These are phyloP conservation scores for Magallana nippona DNA, from an alignment of 2,888 invertebrate species.

Conservation along the genomic window DNA sequence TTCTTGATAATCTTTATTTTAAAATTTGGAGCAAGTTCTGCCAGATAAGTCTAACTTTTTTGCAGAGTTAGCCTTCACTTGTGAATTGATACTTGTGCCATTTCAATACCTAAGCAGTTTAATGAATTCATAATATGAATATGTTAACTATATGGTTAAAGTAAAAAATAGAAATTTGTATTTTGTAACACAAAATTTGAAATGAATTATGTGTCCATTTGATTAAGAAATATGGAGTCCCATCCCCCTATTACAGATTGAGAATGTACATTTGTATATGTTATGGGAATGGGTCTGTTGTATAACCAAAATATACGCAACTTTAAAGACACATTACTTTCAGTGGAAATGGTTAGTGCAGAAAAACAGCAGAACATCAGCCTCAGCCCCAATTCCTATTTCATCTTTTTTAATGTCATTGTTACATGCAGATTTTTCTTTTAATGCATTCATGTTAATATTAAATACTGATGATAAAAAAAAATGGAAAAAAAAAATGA, in stretches of 20 bases:
- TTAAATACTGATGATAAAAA: slow-evolving; percentile 26
- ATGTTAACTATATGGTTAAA: not conserved
- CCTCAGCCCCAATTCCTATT: not conserved
- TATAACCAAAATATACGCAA: not conserved
- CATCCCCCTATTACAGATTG: not conserved
- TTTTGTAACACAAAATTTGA: not conserved
- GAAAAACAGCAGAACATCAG: slow-evolving; percentile 6
- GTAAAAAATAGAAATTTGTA: not conserved
- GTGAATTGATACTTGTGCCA: not conserved
- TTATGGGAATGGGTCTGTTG: not conserved
- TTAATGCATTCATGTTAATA: slow-evolving; percentile 23
- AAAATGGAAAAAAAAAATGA: not conserved
- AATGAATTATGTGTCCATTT: not conserved
- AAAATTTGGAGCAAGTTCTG: no score
- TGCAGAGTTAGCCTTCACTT: no score
- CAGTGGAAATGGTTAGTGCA: not conserved
- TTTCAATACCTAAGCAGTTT: not conserved
- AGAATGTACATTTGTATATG: not conserved
- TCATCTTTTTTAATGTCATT: slow-evolving; percentile 23
- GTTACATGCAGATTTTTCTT: slow-evolving; percentile 29
- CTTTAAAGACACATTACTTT: not conserved
- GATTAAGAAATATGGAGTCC: not conserved
- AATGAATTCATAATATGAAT: not conserved
- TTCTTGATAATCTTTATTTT: no score
- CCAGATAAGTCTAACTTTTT: no score